Evolutionary conservation across 30 jellyfish, hydroid and myxozoan species (phyloP), one percentile per base, ranked within the genome.

Genomic region (Pelagia noctiluca): DNA sequence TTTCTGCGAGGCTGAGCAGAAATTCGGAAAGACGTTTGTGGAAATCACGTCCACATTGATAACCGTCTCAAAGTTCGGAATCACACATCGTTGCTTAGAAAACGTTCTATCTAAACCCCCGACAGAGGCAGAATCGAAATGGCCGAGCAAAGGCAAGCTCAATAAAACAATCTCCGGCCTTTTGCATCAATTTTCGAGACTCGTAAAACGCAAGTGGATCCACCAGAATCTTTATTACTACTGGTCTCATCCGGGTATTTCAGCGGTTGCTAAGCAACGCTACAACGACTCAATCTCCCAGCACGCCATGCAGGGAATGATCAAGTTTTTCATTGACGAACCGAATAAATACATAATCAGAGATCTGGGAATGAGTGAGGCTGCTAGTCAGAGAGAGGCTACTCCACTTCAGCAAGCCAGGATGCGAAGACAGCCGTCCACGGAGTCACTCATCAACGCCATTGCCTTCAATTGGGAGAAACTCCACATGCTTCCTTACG

Each of bases 21-120:
- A 37, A 29, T 34, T 53, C 29, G 96, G 96, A 4, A 42, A 64
- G 12, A 77, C 32, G 13, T 21, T 50, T 49, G 90, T 76, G 57
- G 26, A 63, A 26, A 75, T 66, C 16, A 3, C 65, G 22, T 71
- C 75, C 7, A 57, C 86, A 16, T 50, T 80, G 63, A 31, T 88
- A 33, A 37, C 97, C 0, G 74, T 72, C 10, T 83, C 89, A 12
- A 76, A 57, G 48, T 79, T 78, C 50, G 97, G 97, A n/a, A 64
- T 88, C 48, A 49, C 97, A 18, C 73, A 84, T 35, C 53, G 78
- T 30, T 84, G 95, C n/a, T 60, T 84, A 0, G 19, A 35, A 2
- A 37, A 57, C 38, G 79, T 76, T 19, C 28, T 82, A 72, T 2
- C 62, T n/a, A n/a, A n/a, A n/a, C n/a, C n/a, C n/a, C n/a, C n/a